phyloP scores from a whole-genome alignment of 2,888 invertebrate species.

The Elaeidobius kamerunicus region DNA sequence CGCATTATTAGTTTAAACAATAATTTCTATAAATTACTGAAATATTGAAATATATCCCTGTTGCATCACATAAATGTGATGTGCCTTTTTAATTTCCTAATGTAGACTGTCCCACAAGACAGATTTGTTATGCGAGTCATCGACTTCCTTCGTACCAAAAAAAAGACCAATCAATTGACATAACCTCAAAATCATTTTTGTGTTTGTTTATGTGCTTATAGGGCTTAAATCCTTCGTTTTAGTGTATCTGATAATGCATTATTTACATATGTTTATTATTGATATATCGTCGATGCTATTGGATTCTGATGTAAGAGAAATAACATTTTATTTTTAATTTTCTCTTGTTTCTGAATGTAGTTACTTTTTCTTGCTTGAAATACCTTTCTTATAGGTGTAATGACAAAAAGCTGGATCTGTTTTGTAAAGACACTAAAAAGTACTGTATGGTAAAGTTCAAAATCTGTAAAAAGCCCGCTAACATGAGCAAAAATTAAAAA shows the following conservation, averaged over 20 bases:
- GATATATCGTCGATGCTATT: not conserved
- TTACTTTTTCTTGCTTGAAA: no score
- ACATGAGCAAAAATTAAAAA: no score
- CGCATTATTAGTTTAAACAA: no score
- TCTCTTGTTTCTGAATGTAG: no score
- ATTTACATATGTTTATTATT: not conserved
- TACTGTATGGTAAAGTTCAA: no score
- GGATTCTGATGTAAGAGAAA: no score
- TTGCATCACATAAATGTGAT: not conserved
- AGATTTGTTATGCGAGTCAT: slow-evolving; percentile 32
- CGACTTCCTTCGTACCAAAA: slow-evolving; percentile 16
- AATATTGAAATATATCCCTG: not conserved
- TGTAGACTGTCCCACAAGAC: slow-evolving; percentile 30
- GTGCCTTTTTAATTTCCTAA: not conserved
- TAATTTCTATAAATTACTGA: no score
- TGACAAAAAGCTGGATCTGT: no score
- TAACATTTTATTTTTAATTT: not conserved
- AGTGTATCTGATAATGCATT: not conserved
- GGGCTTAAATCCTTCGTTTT: not conserved
- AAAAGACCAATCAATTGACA: slow-evolving; percentile 13
- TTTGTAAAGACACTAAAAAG: no score
- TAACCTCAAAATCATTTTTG: not conserved
- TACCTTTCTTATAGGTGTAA: no score
- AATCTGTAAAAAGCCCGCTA: no score
- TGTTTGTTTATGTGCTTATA: not conserved